These are phyloP conservation scores for Aleiodes leptofemur DNA, from an alignment of 2,888 invertebrate genomes.

Conservation along the genomic window DNA sequence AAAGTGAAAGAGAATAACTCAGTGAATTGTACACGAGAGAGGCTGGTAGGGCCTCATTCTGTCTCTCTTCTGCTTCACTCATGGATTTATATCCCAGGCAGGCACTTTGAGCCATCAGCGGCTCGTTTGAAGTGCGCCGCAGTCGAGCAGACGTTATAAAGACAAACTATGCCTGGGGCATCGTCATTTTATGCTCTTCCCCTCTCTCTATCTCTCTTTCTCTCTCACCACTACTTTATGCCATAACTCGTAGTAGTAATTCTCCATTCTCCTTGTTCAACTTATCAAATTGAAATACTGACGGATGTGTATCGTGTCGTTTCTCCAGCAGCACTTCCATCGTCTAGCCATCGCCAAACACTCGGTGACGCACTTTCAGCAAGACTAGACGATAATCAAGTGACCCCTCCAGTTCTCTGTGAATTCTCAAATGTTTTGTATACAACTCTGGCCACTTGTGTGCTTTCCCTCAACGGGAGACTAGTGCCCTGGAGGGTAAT, in stretches of 20 bases:
- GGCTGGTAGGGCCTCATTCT: constrained; percentile 58
- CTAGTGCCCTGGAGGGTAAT: constrained; percentile 72
- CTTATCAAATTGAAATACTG: constrained; percentile 40
- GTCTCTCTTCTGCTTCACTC: constrained; percentile 34
- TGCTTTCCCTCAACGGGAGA: constrained; percentile 71
- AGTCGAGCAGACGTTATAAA: constrained; percentile 74
- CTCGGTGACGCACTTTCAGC: not conserved
- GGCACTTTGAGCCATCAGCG: constrained; percentile 75
- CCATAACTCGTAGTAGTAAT: constrained; percentile 68
- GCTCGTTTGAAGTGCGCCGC: constrained; percentile 75
- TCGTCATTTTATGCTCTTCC: constrained; percentile 66
- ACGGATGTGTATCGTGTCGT: too few relatives aligned
- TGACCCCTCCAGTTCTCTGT: constrained; percentile 1
- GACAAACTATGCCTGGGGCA: constrained; percentile 75
- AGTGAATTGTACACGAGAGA: constrained; percentile 44
- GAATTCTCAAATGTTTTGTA: constrained; percentile 8
- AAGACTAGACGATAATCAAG: too few relatives aligned
- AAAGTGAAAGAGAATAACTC: constrained; percentile 37
- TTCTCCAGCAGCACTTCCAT: not conserved
- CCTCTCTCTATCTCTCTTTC: constrained; percentile 54
- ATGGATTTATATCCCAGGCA: constrained; percentile 74
- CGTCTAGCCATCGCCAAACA: constrained; percentile 22
- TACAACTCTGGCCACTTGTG: constrained; percentile 32
- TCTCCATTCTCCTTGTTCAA: constrained; percentile 51
- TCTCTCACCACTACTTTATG: constrained; percentile 64